A percentile compares a stretch with the other conserved stretches of the same genome.
phyloP scores from a whole-genome alignment of 2,797 vertebrate genomes.

The Heteromormyrus szaboi region DNA sequence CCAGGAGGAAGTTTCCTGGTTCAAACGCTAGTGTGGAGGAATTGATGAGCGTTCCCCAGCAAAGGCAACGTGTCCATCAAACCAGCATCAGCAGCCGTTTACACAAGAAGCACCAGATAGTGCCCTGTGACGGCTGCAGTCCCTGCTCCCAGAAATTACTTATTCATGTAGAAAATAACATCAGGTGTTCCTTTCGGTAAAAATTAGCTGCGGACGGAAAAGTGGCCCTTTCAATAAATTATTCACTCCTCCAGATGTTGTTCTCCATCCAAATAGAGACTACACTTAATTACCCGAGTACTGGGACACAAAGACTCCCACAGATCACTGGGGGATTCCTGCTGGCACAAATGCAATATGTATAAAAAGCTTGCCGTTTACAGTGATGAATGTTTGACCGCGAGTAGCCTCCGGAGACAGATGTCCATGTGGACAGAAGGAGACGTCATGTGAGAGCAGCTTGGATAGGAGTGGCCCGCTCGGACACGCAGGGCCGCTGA shows the following conservation, averaged over 20 bases:
- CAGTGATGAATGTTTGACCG: background rate
- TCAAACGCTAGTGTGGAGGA: background rate
- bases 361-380: background rate
- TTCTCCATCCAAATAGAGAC: background rate
- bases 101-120: background rate
- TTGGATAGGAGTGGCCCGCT: background rate
- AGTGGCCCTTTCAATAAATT: background rate
- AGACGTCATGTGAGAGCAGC: background rate
- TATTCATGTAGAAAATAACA: background rate
- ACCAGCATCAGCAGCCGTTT: background rate
- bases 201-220: background rate
- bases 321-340: background rate
- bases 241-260: background rate
- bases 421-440: background rate
- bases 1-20: background rate
- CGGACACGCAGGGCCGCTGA: background rate
- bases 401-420: background rate
- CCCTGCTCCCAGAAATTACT: background rate
- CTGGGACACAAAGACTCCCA: background rate
- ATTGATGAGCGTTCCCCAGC: background rate
- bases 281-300: background rate
- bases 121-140: background rate
- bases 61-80: background rate
- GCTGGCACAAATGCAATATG: background rate
- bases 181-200: background rate